A percentile compares a stretch with the other conserved stretches of the same genome.
phyloP scores from a whole-genome alignment of 1,140 invertebrate genomes.

The Choristoneura fumiferana region DNA sequence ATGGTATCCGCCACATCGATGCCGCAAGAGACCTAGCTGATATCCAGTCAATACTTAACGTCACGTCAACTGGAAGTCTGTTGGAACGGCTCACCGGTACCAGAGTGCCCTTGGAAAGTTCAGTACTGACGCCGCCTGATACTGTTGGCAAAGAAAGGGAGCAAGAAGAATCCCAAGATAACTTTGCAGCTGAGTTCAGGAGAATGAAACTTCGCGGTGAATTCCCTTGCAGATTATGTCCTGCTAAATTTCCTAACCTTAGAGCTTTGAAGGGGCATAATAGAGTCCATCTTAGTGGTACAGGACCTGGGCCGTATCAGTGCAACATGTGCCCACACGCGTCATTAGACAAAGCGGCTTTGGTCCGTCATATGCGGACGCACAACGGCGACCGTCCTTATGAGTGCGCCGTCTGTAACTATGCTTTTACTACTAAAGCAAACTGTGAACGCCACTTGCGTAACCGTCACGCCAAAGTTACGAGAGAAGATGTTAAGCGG shows the following conservation, averaged over 20 bases:
- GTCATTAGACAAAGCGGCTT: conserved; percentile 92
- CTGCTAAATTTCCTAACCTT: conserved; percentile 91
- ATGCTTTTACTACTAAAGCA: conserved; percentile 97
- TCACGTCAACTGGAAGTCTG: conserved; percentile 83
- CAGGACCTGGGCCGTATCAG: conserved; percentile 86
- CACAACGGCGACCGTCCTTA: conserved; percentile 97
- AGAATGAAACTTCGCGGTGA: conserved; percentile 92
- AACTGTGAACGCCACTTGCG: conserved; percentile 94
- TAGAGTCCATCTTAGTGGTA: conserved; percentile 85
- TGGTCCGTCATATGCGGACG: conserved; percentile 93
- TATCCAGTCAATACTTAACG: conserved; percentile 89
- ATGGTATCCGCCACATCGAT: conserved; percentile 69
- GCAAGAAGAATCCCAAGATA: conserved; percentile 89
- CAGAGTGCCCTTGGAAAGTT: conserved; percentile 59
- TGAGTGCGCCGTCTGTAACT: conserved; percentile 95
- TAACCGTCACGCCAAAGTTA: conserved; percentile 91
- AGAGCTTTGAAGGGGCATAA: conserved; percentile 94
- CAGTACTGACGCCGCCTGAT: conserved; percentile 61
- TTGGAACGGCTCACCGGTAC: conserved; percentile 78
- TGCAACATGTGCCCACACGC: conserved; percentile 96
- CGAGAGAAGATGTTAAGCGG: conserved; percentile 91
- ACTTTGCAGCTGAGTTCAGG: conserved; percentile 88
- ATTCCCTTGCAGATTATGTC: conserved; percentile 93
- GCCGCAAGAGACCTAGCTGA: conserved; percentile 88
- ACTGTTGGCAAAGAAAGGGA: conserved; percentile 59